Evolutionary conservation across 37 sponge, comb jelly and placozoan genomes (phyloP).

Genomic region (Aphrocallistes beatrix): DNA sequence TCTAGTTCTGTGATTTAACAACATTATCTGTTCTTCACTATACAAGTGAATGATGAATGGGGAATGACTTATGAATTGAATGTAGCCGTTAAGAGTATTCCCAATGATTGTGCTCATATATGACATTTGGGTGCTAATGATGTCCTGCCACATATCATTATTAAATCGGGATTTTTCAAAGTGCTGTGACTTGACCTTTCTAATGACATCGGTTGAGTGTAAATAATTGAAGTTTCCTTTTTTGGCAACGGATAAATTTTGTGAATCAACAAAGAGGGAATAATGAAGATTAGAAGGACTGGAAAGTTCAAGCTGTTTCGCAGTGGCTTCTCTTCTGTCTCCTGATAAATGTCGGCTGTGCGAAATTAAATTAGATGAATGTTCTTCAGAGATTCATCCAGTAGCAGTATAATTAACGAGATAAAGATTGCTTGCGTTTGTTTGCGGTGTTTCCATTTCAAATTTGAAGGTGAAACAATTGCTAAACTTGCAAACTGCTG

Average conservation of each 20-base stretch:
- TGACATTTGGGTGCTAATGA: not conserved
- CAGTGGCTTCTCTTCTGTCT: not conserved
- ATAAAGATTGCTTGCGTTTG: not conserved
- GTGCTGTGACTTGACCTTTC: not conserved
- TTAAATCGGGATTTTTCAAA: not conserved
- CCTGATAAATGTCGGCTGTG: not conserved
- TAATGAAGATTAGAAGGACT: slow-evolving; percentile 11
- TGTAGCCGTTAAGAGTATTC: not conserved
- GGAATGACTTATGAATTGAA: not conserved
- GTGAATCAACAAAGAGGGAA: not conserved
- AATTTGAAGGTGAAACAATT: not conserved
- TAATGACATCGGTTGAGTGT: not conserved
- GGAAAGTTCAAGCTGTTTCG: not conserved
- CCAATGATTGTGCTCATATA: not conserved
- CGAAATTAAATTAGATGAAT: not conserved
- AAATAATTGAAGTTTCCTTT: not conserved
- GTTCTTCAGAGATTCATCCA: not conserved
- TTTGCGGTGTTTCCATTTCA: not conserved
- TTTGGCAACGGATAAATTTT: not conserved
- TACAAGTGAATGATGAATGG: slow-evolving; percentile 5
- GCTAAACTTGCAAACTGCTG: not conserved
- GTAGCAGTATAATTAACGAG: not conserved
- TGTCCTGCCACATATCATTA: not conserved
- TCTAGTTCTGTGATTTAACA: not conserved
- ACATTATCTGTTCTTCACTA: not conserved